phyloP scores from a whole-genome alignment of 2,888 invertebrate genomes.

The Cephus spinipes region DNA sequence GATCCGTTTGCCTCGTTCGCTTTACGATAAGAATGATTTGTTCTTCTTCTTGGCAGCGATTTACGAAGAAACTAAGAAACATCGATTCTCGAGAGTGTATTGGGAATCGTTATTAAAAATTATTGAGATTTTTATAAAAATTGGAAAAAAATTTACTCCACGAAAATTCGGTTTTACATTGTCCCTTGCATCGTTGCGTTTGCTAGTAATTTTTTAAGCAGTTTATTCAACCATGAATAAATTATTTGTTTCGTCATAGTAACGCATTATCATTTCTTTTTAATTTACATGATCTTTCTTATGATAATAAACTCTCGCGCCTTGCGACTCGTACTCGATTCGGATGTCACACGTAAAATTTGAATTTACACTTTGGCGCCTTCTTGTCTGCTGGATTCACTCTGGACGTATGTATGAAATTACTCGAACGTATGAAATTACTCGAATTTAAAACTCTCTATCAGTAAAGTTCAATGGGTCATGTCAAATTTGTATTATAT shows the following conservation, averaged over 20 bases:
- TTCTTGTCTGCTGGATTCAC: background rate
- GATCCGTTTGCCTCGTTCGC: background rate
- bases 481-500: background rate
- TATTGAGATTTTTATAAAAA: background rate
- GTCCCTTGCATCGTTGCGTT: background rate
- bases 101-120: background rate
- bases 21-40: background rate
- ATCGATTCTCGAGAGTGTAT: background rate
- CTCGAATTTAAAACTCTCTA: background rate
- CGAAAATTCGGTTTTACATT: background rate
- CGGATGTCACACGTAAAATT: background rate
- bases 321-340: background rate
- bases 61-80: background rate
- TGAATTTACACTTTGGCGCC: background rate
- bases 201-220: background rate
- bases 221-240: background rate
- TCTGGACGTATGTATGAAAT: background rate
- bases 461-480: background rate
- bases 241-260: background rate
- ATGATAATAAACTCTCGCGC: background rate
- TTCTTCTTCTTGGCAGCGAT: background rate
- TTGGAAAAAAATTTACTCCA: background rate
- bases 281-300: background rate
- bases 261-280: background rate
- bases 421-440: background rate